These are phyloP conservation scores for Bucorvus abyssinicus DNA, from an alignment of 2,797 vertebrate species.

Conservation along the genomic window DNA sequence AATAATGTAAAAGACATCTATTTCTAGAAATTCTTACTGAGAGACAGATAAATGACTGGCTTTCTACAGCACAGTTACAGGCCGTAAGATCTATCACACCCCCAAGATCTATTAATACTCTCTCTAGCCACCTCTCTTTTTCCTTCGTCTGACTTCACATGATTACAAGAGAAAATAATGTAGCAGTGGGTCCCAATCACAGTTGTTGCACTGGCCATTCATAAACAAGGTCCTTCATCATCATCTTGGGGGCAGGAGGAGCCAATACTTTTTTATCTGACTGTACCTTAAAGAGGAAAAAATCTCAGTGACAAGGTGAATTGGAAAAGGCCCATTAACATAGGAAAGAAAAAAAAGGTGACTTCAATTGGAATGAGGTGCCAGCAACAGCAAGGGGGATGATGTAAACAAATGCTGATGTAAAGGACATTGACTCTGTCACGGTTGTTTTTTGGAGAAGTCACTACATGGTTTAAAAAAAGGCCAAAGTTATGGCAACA, in stretches of 20 bases:
- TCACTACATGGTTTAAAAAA: not conserved
- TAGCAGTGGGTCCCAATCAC: not conserved
- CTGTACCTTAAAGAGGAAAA: not conserved
- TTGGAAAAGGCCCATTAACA: not conserved
- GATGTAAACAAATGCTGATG: not conserved
- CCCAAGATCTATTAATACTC: not conserved
- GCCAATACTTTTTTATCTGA: not conserved
- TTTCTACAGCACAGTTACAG: not conserved
- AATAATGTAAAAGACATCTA: not conserved
- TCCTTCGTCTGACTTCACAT: not conserved
- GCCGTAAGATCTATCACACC: not conserved
- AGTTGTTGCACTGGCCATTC: not conserved
- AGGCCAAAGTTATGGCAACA: not conserved
- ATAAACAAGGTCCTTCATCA: not conserved
- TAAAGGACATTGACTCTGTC: not conserved
- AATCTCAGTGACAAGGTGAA: not conserved
- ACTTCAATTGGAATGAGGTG: not conserved
- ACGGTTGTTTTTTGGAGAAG: not conserved
- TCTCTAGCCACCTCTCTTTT: not conserved
- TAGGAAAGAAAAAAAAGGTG: not conserved
- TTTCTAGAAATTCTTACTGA: constrained; percentile 1
- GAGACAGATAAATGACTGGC: not conserved
- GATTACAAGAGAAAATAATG: constrained; percentile 6
- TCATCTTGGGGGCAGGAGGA: not conserved
- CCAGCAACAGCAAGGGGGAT: not conserved